These are phyloP conservation scores for Ptiloglossa arizonensis DNA, from an alignment of 1,140 invertebrate species.

Conservation along the genomic window DNA sequence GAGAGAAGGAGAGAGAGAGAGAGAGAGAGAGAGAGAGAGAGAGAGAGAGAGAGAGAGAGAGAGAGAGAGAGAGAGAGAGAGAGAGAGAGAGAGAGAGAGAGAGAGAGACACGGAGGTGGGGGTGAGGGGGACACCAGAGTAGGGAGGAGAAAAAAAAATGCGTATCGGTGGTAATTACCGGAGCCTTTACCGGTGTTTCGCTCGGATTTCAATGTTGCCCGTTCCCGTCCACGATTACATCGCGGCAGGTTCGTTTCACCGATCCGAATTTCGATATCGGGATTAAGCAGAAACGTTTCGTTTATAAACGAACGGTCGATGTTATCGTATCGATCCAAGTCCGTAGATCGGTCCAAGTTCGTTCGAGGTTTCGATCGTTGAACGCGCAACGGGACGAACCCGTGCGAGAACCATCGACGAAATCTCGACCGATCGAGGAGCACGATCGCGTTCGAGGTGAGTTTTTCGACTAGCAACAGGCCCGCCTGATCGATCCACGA, in stretches of 20 bases:
- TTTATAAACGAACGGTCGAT: conserved; percentile 26
- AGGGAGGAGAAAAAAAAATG: not conserved
- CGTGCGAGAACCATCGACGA: not conserved
- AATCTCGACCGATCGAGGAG: conserved; percentile 1
- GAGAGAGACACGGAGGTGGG: not conserved
- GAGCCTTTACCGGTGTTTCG: conserved; percentile 21
- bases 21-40: not conserved
- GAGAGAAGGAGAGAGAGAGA: not conserved
- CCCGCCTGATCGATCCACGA: conserved; percentile 33
- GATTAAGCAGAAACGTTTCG: not conserved
- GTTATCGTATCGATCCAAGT: not conserved
- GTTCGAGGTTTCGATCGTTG: not conserved
- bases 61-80: not conserved
- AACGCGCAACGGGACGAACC: too few species aligned
- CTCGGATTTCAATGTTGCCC: conserved; percentile 22
- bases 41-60: not conserved
- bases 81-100: not conserved
- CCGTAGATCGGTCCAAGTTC: not conserved
- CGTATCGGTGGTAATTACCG: conserved; percentile 28
- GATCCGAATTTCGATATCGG: conserved; percentile 23
- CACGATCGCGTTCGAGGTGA: not conserved
- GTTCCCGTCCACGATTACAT: conserved; percentile 11
- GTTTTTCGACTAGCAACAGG: not conserved
- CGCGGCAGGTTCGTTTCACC: not conserved
- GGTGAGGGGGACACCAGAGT: not conserved